Evolutionary conservation across 2,797 vertebrate species (phyloP).

Genomic region (Acrossocheilus wenchowensis): DNA sequence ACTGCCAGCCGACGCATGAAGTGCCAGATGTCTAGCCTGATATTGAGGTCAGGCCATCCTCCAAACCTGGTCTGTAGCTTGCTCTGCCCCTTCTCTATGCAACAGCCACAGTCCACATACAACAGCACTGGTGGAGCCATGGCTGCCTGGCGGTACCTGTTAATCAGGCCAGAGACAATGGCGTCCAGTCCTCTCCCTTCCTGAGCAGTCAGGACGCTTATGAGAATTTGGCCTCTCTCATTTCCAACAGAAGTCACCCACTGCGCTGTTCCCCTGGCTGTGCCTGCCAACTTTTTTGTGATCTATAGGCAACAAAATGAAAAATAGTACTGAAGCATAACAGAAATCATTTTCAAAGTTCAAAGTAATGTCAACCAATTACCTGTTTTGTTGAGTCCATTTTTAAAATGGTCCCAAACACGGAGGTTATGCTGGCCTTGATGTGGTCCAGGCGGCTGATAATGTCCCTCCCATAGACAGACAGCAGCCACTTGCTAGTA

Average conservation of each 20-base stretch:
- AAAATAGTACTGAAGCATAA: neutral
- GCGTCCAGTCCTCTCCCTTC: constrained; percentile 17
- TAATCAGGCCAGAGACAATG: neutral
- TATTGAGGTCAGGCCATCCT: too few relatives aligned
- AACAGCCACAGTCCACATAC: neutral
- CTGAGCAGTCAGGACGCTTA: constrained; percentile 7
- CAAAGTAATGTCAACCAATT: neutral
- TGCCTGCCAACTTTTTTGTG: neutral
- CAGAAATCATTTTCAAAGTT: neutral
- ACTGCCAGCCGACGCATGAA: too few relatives aligned
- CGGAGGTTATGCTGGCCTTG: neutral
- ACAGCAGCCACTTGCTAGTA: too few relatives aligned
- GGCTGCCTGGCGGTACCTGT: neutral
- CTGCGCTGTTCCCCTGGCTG: constrained; percentile 12
- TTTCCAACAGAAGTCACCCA: constrained; percentile 35
- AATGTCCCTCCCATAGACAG: too few relatives aligned
- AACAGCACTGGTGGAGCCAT: neutral
- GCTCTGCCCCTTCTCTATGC: neutral
- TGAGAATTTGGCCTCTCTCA: constrained; percentile 29
- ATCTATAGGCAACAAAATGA: too few relatives aligned
- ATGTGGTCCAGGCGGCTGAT: too few relatives aligned
- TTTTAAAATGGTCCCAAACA: constrained; percentile 34
- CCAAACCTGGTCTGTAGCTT: neutral
- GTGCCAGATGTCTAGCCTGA: too few relatives aligned
- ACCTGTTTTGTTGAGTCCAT: constrained; percentile 34